These are phyloP conservation scores for Antennarius striatus DNA, from an alignment of 2,113 vertebrate species.

Conservation along the genomic window DNA sequence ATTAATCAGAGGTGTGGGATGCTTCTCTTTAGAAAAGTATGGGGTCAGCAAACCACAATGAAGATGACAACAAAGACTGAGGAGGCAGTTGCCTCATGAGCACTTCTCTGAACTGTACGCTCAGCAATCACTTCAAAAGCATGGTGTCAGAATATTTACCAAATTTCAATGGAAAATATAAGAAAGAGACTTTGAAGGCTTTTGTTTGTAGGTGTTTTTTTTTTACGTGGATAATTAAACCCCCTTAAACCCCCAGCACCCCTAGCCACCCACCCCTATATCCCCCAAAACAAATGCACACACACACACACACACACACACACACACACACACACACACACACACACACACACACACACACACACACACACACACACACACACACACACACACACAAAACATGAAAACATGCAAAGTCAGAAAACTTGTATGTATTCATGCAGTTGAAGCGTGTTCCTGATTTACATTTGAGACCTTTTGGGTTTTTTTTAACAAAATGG, in stretches of 20 bases:
- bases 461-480: background rate
- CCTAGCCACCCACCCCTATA: background rate
- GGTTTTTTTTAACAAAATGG: background rate
- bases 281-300: conserved; percentile 2
- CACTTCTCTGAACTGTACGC: conserved; percentile 71
- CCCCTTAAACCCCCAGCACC: conserved; percentile 18
- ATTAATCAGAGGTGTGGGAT: conserved; percentile 81
- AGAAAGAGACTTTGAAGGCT: conserved; percentile 69
- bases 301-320: background rate
- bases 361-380: conserved; percentile 2
- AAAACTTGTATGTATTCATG: conserved; percentile 11
- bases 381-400: background rate
- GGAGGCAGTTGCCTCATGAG: conserved; percentile 57
- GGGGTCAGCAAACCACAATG: conserved; percentile 76
- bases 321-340: conserved; percentile 18
- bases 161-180: conserved; percentile 66
- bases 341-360: background rate
- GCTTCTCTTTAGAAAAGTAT: conserved; percentile 73
- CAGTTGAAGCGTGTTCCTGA: conserved; percentile 2
- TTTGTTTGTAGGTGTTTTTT: conserved; percentile 70
- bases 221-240: conserved; percentile 55
- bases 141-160: conserved; percentile 70
- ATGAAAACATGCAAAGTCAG: conserved; percentile 7
- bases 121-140: conserved; percentile 75
- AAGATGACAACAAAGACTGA: conserved; percentile 76